Evolutionary conservation across 2,113 vertebrate species (phyloP).

Genomic region (Leucopsar rothschildi): DNA sequence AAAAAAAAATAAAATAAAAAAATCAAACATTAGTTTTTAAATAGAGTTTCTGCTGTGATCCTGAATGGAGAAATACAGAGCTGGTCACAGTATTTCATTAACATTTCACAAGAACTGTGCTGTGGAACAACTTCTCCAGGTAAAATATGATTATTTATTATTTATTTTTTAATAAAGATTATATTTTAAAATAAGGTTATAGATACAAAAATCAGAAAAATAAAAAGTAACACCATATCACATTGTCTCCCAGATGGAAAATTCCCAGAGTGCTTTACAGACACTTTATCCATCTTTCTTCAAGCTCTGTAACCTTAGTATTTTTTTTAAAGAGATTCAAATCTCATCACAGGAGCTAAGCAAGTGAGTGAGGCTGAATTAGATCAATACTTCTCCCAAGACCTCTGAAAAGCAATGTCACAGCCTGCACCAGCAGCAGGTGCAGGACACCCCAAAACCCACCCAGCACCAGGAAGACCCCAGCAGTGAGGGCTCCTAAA

Average conservation of each 20-base stretch:
- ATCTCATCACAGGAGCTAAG: not conserved
- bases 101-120: not conserved
- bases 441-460: not conserved
- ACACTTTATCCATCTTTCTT: not conserved
- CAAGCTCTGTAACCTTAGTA: not conserved
- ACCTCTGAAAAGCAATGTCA: not conserved
- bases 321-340: not conserved
- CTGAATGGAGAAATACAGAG: not conserved
- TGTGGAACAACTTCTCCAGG: not conserved
- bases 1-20: not conserved
- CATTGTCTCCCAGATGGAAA: not conserved
- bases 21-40: slow-evolving; percentile 13
- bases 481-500: rapidly evolving
- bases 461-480: not conserved
- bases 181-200: not conserved
- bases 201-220: too few relatives aligned
- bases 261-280: not conserved
- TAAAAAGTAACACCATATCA: not conserved
- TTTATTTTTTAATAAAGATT: not conserved
- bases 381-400: not conserved
- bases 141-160: not conserved
- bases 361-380: not conserved
- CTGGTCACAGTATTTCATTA: not conserved
- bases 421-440: rapidly evolving
- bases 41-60: not conserved